phyloP scores from a whole-genome alignment of 2,888 invertebrate genomes.

The Caenorhabditis becei region DNA sequence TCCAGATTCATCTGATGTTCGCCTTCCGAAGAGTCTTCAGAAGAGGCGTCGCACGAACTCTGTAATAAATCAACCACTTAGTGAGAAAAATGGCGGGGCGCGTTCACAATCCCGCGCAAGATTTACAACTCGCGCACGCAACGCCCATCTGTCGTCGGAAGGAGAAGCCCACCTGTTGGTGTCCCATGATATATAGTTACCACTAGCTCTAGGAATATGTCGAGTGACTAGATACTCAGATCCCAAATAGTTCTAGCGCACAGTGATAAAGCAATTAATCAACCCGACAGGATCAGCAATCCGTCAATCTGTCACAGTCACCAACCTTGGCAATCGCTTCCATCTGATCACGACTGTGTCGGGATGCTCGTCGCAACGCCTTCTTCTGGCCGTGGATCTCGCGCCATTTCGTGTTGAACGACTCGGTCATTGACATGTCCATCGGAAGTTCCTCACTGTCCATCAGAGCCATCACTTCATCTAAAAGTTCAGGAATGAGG shows the following conservation, averaged over 20 bases:
- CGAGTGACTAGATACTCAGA: background rate
- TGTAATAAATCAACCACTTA: constrained; percentile 53
- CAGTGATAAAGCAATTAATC: constrained; percentile 20
- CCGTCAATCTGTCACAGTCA: constrained; percentile 43
- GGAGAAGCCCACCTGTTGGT: constrained; percentile 23
- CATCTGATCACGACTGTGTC: constrained; percentile 60
- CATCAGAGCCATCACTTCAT: constrained; percentile 71
- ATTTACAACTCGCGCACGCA: constrained; percentile 35
- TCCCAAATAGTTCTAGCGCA: background rate
- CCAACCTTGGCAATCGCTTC: constrained; percentile 66
- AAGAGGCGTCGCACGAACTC: constrained; percentile 75
- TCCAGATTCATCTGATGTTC: constrained; percentile 50
- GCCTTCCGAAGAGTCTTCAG: constrained; percentile 73
- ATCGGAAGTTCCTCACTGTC: constrained; percentile 57
- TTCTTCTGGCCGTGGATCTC: constrained; percentile 67
- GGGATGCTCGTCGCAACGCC: constrained; percentile 36
- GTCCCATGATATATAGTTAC: constrained; percentile 25
- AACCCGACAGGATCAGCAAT: constrained; percentile 23
- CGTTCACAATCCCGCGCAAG: constrained; percentile 19
- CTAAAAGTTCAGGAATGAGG: constrained; percentile 55
- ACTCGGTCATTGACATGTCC: constrained; percentile 61
- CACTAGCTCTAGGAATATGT: too few species aligned
- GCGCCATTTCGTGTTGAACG: constrained; percentile 72
- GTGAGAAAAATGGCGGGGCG: background rate
- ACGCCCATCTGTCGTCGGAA: background rate